Evolutionary conservation across 2,797 vertebrate species (phyloP).

Genomic region (Malacoraja senta): DNA sequence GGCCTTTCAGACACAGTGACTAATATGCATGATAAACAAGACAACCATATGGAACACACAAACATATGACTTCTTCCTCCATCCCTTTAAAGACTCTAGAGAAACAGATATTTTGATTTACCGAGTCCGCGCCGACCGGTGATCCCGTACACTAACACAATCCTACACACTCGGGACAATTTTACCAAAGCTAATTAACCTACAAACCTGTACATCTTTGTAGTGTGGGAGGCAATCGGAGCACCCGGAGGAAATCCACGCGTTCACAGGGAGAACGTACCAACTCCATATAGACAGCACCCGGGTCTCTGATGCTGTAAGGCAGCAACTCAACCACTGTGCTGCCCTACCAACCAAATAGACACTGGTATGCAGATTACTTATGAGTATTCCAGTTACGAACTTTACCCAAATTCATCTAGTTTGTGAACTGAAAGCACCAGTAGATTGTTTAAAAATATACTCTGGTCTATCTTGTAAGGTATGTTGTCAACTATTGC

Average conservation of each 20-base stretch:
- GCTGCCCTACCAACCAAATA: background rate
- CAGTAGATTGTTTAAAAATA: background rate
- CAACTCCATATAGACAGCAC: too few species aligned
- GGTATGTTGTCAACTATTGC: background rate
- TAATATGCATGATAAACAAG: constrained; percentile 7
- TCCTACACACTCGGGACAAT: too few species aligned
- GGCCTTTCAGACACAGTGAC: constrained; percentile 21
- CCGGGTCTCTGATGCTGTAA: too few species aligned
- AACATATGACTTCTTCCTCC: background rate
- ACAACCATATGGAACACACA: background rate
- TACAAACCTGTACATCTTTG: too few species aligned
- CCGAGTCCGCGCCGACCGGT: too few species aligned
- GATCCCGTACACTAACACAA: too few species aligned
- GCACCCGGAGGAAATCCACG: too few species aligned
- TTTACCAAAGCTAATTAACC: too few species aligned
- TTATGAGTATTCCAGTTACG: background rate
- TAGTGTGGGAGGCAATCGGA: too few species aligned
- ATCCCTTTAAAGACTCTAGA: background rate
- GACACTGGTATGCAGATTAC: background rate
- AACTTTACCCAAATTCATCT: constrained; percentile 1
- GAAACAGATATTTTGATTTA: too few species aligned
- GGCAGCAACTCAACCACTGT: too few species aligned
- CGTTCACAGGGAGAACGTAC: too few species aligned
- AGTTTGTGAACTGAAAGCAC: background rate
- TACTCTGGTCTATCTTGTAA: background rate